Percentiles rank a stretch among this genome's conserved stretches.
phyloP scores from a whole-genome alignment of 2,888 invertebrate species.

The Napeogenes sylphis region DNA sequence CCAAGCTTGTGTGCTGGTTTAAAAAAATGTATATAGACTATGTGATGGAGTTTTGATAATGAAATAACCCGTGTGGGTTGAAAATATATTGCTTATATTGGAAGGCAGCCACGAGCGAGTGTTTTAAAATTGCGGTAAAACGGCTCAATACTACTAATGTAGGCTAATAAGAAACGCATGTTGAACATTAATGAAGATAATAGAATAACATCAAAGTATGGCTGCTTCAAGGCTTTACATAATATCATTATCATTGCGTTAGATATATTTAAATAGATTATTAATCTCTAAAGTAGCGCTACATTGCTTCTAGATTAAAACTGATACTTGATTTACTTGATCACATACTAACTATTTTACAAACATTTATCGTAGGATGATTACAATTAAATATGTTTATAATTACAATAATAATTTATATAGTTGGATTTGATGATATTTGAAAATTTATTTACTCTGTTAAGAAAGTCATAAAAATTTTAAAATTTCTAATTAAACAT shows the following conservation, averaged over 20 bases:
- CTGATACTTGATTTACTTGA: background rate
- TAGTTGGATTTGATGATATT: too few species aligned
- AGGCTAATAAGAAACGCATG: constrained; percentile 13
- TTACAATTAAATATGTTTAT: too few species aligned
- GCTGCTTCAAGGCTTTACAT: constrained; percentile 10
- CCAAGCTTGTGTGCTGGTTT: constrained; percentile 56
- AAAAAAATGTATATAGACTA: constrained; percentile 27
- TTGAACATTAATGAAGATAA: constrained; percentile 4
- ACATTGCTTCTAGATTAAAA: constrained; percentile 13
- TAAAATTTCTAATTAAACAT: too few species aligned
- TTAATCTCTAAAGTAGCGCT: constrained; percentile 11
- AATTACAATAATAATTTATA: too few species aligned
- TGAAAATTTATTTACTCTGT: too few species aligned
- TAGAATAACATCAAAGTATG: background rate
- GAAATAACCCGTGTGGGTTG: constrained; percentile 9
- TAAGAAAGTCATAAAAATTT: too few species aligned
- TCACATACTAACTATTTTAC: background rate
- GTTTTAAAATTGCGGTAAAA: background rate
- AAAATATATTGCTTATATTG: background rate
- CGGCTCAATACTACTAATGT: background rate
- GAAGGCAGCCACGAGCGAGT: background rate
- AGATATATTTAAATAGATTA: constrained; percentile 12
- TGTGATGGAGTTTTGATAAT: constrained; percentile 27
- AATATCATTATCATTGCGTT: constrained; percentile 15
- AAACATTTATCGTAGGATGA: background rate